Evolutionary conservation across 2,797 vertebrate species (phyloP), one percentile per base, ranked within the genome.

Genomic region (Syndactyla subalaris): DNA sequence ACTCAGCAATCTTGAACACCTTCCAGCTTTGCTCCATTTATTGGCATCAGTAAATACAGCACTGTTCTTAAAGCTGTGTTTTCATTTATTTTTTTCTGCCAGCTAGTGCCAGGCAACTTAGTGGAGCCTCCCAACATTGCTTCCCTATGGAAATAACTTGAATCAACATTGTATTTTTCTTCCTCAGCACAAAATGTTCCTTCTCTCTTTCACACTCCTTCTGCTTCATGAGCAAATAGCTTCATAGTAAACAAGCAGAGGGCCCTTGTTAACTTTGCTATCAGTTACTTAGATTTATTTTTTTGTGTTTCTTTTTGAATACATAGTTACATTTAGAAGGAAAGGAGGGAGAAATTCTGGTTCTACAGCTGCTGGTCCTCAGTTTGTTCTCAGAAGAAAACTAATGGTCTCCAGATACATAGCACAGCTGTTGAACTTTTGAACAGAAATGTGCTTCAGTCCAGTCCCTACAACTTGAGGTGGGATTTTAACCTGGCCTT

Each of bases 11-110:
- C 79, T 79, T 91, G 95, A 93, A 88, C 62, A 78, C 20, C 54
- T 95, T 96, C 87, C 86, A 95, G 74, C 70, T 97, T 95, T 93
- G 29, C n/a, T 92, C 96, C 58, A 75, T 94, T 95, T 97, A 67
- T 91, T 76, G 75, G 82, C 83, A 51, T 80, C 70, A 81, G 88
- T 84, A 96, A 96, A 95, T 96, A 95, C 96, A 84, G 91, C 89
- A 66, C 41, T 93, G 73, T 91, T 92, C 48, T 94, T 66, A 76
- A 68, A 82, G 49, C 48, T 89, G 29, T 87, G 57, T 90, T 96
- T 96, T 92, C 51, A 73, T 92, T 78, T 95, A 62, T 95, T 93
- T 92, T 88, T 91, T 94, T 75, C 92, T 95, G 74, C 93, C 94
- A 94, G 85, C 63, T 80, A 85, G 96, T 96, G 87, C 89, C 95